Evolutionary conservation across 2,888 invertebrate species (phyloP), one percentile per base, ranked within the genome.

Genomic region (Napeogenes inachia): DNA sequence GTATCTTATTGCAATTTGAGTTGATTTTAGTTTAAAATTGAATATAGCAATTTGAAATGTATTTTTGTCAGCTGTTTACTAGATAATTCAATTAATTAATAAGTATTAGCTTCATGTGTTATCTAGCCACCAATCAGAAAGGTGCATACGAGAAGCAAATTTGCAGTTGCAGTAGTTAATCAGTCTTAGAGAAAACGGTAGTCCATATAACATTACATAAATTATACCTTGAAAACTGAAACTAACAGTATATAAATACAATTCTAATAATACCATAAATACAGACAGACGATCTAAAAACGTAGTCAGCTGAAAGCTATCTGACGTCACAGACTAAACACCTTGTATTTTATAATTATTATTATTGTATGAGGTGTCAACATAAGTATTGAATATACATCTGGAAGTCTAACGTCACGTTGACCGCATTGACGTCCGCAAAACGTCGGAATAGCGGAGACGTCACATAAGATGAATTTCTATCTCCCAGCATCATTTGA

Each of bases 371-470:
- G 67, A 60, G 61, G 61, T 68, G 68, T 68, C 67, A 65, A 65
- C 67, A 57, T 54, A 54, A 62, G 45, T 57, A 47, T 64, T 63
- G 56, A 57, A 50, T 45, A 56, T 58, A 63, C 58, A 67, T 62
- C 67, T 68, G 65, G 65, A 65, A 61, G 60, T 62, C 47, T 65
- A 69, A 67, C 78, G 80, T 79, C 79, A 79, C 66, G 60, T 65
- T 61, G 60, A 71, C 64, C 66, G 65, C 70, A 72, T 76, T 75
- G 77, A 78, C 78, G 80, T 77, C 69, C 69, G 70, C 58, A 57
- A 67, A 68, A 68, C 74, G 72, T 76, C 73, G 60, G 62, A 73
- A 73, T 70, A 63, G 65, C 61, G 38, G 56, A 61, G 64, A 72
- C 79, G 80, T 77, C 76, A 80, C 59, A 64, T 57, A 67, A 71